These are phyloP conservation scores for Lydus trimaculatus DNA, from an alignment of 2,888 invertebrate genomes.

Conservation along the genomic window DNA sequence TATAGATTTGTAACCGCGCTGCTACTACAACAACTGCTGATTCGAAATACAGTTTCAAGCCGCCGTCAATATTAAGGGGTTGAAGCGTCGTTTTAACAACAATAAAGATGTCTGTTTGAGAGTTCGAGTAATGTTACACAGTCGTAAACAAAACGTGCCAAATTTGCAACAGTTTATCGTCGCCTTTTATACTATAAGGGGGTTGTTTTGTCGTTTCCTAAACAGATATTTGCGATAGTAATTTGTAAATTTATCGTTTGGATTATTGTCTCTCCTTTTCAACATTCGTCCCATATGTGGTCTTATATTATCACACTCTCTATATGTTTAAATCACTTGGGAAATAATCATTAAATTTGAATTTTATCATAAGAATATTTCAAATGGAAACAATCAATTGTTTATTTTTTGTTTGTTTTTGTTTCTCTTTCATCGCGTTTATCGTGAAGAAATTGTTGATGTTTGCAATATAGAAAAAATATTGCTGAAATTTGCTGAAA, in stretches of 20 bases:
- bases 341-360: conserved; percentile 8
- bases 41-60: conserved; percentile 21
- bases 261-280: conserved; percentile 22
- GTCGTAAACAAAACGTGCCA: conserved; percentile 35
- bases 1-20: too few relatives aligned
- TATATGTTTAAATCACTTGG: conserved; percentile 22
- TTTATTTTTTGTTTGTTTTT: conserved; percentile 36
- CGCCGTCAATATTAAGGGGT: conserved; percentile 20
- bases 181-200: conserved; percentile 9
- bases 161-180: conserved; percentile 33
- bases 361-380: conserved; percentile 27
- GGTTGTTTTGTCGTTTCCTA: conserved; percentile 20
- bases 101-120: conserved; percentile 29
- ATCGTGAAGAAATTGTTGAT: background rate
- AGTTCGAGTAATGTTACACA: conserved; percentile 24
- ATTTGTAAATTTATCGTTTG: conserved; percentile 32
- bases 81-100: conserved; percentile 30
- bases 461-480: background rate
- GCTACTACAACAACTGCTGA: background rate
- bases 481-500: background rate
- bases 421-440: background rate
- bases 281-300: background rate
- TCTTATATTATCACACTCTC: conserved; percentile 22
- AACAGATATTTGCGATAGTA: conserved; percentile 33
- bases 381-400: conserved; percentile 33